Conservation (phyloP, 2,113 vertebrate species). For the Passer montanus region DNA sequence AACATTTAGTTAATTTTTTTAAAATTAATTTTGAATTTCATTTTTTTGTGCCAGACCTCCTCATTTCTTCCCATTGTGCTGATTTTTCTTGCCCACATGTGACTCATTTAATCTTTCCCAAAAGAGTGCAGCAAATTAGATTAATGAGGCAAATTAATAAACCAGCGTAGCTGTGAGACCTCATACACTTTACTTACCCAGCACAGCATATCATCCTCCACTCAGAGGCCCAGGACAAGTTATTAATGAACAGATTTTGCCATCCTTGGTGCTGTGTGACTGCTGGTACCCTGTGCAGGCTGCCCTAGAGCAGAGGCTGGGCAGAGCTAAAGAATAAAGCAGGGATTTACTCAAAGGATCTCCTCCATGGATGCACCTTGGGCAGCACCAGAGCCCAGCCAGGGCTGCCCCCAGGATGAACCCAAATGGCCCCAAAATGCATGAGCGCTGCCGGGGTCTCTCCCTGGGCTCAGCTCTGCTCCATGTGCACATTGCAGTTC, state of each 20-base stretch:
- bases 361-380: not conserved
- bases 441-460: not conserved
- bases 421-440: not conserved
- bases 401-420: not conserved
- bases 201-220: not conserved
- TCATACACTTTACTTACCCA: not conserved
- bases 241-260: not conserved
- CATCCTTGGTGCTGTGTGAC: accelerated
- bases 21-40: not conserved
- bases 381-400: not conserved
- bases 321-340: not conserved
- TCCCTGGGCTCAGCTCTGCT: not conserved
- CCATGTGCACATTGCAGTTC: not conserved
- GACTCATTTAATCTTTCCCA: not conserved
- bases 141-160: not conserved
- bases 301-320: not conserved
- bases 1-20: not conserved
- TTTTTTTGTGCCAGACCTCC: not conserved
- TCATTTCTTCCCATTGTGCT: accelerated
- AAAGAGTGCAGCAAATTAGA: not conserved
- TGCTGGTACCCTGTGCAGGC: not conserved
- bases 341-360: not conserved
- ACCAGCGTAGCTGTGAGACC: not conserved
- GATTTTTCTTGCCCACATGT: not conserved
- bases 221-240: not conserved